phyloP scores from a whole-genome alignment of 1,140 invertebrate genomes.

The Trichogramma pretiosum region DNA sequence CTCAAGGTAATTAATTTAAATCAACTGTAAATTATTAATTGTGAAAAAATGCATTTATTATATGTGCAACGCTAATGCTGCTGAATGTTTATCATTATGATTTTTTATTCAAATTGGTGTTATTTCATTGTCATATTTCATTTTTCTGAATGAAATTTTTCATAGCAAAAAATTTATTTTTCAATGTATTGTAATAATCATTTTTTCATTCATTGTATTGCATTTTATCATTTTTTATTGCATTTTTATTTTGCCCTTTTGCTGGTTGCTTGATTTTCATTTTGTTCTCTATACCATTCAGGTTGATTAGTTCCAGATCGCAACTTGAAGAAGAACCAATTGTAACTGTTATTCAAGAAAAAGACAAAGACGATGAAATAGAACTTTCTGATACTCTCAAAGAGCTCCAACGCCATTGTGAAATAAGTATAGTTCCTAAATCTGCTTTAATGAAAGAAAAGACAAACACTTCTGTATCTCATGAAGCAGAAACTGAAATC shows the following conservation, averaged over 20 bases:
- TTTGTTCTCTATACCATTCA: slow-evolving; percentile 13
- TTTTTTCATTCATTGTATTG: too few relatives aligned
- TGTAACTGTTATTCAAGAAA: slow-evolving; percentile 19
- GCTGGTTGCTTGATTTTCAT: too few relatives aligned
- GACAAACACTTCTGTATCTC: slow-evolving; percentile 1
- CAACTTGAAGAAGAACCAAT: slow-evolving; percentile 18
- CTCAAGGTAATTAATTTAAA: slow-evolving; percentile 33
- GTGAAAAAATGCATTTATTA: too few relatives aligned
- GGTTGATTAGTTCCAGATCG: slow-evolving; percentile 27
- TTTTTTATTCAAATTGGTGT: too few relatives aligned
- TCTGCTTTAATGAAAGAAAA: slow-evolving; percentile 20
- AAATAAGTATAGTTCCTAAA: slow-evolving; percentile 31
- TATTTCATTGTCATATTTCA: too few relatives aligned
- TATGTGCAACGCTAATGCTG: too few relatives aligned
- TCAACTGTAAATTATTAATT: slow-evolving; percentile 11
- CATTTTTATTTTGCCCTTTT: too few relatives aligned
- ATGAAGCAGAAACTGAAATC: slow-evolving; percentile 11
- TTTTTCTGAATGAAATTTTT: too few relatives aligned
- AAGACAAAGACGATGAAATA: slow-evolving; percentile 11
- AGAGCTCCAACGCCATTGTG: slow-evolving; percentile 24
- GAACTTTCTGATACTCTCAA: slow-evolving; percentile 19
- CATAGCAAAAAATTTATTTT: too few relatives aligned
- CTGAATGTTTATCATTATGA: too few relatives aligned
- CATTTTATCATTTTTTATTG: too few relatives aligned
- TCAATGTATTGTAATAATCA: too few relatives aligned